A percentile compares a stretch with the other conserved stretches of the same genome.
Conservation (phyloP, 2,888 invertebrate species). For the Listrodromus nycthemerus region DNA sequence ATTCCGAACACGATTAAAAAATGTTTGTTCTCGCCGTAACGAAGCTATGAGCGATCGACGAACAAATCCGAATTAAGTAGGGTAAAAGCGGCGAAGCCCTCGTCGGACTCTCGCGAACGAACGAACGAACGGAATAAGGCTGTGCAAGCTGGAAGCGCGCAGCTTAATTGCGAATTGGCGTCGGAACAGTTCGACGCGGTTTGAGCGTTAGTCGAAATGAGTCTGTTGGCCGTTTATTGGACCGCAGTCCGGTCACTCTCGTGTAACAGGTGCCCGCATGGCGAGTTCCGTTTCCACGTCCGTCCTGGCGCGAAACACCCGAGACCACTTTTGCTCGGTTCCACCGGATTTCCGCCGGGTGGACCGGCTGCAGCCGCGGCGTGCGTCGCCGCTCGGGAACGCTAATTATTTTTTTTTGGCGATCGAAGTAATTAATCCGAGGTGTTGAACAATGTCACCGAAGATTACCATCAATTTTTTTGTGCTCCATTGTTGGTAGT, state of each 20-base stretch:
- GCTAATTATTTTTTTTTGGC: neutral
- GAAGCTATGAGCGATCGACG: no score
- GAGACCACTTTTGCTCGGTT: neutral
- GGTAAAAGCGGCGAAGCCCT: neutral
- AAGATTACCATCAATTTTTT: constrained; percentile 18
- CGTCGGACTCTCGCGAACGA: neutral
- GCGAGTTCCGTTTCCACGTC: neutral
- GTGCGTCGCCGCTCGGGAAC: neutral
- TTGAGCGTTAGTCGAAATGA: neutral
- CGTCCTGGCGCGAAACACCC: neutral
- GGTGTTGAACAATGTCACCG: neutral
- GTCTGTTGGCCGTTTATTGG: constrained; percentile 4
- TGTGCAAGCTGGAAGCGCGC: neutral
- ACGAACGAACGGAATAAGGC: neutral
- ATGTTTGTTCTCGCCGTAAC: no score
- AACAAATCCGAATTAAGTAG: no score
- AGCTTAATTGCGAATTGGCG: constrained; percentile 7
- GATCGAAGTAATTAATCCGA: neutral
- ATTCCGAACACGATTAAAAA: no score
- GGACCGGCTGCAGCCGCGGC: neutral
- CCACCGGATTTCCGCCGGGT: neutral
- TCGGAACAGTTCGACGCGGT: neutral
- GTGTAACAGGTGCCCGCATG: constrained; percentile 28
- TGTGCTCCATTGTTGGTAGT: constrained; percentile 16
- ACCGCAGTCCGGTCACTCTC: neutral